phyloP scores from a whole-genome alignment of 2,888 invertebrate species.

The Clusia tigrina region DNA sequence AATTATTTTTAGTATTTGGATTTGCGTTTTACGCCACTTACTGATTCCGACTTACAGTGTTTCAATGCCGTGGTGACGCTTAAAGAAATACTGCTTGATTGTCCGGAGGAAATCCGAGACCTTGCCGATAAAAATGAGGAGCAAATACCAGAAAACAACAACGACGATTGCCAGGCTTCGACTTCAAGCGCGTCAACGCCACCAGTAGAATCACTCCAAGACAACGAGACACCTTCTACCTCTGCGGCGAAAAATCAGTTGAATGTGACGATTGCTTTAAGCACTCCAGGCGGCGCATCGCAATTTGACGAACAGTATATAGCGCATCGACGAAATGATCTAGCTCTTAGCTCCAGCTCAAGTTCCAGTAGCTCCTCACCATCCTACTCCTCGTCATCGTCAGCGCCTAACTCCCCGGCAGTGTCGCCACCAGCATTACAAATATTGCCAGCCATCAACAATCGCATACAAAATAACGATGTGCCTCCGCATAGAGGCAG shows the following conservation, averaged over 20 bases:
- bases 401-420: background rate
- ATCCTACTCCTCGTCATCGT: constrained; percentile 1
- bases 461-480: background rate
- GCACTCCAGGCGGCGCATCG: background rate
- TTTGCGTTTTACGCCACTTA: constrained; percentile 68
- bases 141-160: background rate
- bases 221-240: background rate
- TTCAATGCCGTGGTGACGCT: constrained; percentile 67
- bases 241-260: background rate
- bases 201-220: background rate
- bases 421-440: background rate
- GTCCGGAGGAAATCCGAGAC: constrained; percentile 48
- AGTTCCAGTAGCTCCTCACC: background rate
- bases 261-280: background rate
- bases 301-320: background rate
- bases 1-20: constrained; percentile 65
- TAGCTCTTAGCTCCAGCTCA: constrained; percentile 12
- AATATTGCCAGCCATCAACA: constrained; percentile 8
- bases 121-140: constrained; percentile 14
- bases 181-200: background rate
- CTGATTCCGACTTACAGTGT: constrained; percentile 70
- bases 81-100: constrained; percentile 67
- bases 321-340: background rate
- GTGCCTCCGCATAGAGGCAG: constrained; percentile 44
- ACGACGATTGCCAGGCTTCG: background rate